These are phyloP conservation scores for Chalcosyrphus nemorum DNA, from an alignment of 2,888 invertebrate species.

Conservation along the genomic window DNA sequence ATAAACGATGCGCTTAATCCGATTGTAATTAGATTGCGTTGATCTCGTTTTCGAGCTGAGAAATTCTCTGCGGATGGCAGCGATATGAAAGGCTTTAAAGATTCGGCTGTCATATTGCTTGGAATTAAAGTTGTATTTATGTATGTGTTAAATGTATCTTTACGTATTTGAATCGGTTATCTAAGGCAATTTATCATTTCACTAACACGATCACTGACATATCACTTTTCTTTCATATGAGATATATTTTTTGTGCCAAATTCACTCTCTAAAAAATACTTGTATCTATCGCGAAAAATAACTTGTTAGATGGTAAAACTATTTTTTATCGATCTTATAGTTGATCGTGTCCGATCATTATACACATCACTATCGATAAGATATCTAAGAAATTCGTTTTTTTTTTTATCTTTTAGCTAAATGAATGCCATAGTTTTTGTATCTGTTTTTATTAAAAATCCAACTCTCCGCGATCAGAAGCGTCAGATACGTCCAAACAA, in stretches of 20 bases:
- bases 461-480: constrained; percentile 12
- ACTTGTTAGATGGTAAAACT: not conserved
- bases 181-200: constrained; percentile 50
- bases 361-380: not conserved
- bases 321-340: constrained; percentile 6
- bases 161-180: constrained; percentile 32
- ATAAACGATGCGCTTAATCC: constrained; percentile 76
- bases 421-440: constrained; percentile 26
- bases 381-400: constrained; percentile 3
- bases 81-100: constrained; percentile 81
- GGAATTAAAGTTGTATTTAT: not conserved
- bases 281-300: not conserved
- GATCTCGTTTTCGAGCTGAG: constrained; percentile 76
- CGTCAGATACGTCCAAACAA: constrained; percentile 74
- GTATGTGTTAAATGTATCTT: constrained; percentile 57
- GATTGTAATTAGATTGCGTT: constrained; percentile 75
- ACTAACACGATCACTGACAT: constrained; percentile 56
- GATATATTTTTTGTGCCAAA: not conserved
- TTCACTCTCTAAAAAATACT: not conserved
- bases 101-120: constrained; percentile 80
- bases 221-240: constrained; percentile 20
- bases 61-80: constrained; percentile 78
- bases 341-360: constrained; percentile 17
- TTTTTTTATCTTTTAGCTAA: constrained; percentile 14
- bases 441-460: constrained; percentile 13